Conservation (phyloP, 2,888 invertebrate species). For the Mantis religiosa region DNA sequence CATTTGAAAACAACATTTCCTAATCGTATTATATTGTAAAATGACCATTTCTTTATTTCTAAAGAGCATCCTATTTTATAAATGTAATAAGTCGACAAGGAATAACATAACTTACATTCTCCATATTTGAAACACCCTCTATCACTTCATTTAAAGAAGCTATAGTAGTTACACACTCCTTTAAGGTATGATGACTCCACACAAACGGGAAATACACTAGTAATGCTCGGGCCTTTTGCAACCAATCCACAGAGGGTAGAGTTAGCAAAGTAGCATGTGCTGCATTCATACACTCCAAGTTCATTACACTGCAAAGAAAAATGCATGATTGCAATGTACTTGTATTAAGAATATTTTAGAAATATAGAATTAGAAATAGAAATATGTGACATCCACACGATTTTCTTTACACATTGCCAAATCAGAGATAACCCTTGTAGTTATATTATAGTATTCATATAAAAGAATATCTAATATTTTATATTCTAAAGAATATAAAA, state of each 20-base stretch:
- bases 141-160: not conserved
- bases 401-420: no score
- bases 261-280: not conserved
- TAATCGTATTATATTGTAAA: no score
- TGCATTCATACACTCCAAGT: not conserved
- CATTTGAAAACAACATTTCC: no score
- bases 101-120: not conserved
- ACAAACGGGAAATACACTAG: not conserved
- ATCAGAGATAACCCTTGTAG: no score
- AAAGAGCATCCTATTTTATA: not conserved
- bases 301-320: not conserved
- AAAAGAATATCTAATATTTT: no score
- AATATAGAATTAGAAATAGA: no score
- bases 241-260: not conserved
- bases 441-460: no score
- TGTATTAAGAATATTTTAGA: no score
- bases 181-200: not conserved
- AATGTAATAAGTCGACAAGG: not conserved
- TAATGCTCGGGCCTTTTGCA: not conserved
- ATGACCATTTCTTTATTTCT: no score
- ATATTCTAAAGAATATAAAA: no score
- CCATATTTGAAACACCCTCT: not conserved
- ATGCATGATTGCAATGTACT: not conserved
- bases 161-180: not conserved
- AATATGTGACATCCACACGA: no score